Base-by-base conservation (phyloP, 2,113 vertebrate species). In the Leiothrix lutea region DNA sequence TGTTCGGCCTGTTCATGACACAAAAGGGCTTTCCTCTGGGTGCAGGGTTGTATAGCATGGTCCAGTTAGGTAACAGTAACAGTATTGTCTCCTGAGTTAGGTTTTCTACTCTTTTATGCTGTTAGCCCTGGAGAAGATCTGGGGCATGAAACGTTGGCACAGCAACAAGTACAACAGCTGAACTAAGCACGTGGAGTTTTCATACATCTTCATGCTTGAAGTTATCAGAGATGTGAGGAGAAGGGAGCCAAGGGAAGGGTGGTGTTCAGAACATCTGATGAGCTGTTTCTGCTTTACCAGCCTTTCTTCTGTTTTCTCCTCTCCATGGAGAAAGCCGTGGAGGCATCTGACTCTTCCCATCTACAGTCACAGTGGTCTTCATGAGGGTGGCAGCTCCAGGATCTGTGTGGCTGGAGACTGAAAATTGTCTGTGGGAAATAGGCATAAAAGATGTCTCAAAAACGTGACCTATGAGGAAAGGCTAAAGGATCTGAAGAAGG, bases 261-360 rank as follows among this genome's bases (percentile, higher is more conserved):
- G 60, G 11, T 58, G 62, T 89, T 80, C 54, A 45, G 50, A 61
- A 48, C 61, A 58, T 38, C 44, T 73, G 48, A 81, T 48, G 40
- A 87, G 57, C 42, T 83, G 36, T 65, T 95, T 88, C 66, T 94
- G 81, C n/a, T 91, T 81, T 91, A 48, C n/a, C 33, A 91, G 73
- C 33, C 24, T 77, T 81, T 70, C 28, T 74, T 91, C 80, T 72
- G 47, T 74, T 57, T 66, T 65, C 60, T 80, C 6, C 12, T 91
- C 58, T 81, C 74, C 47, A 23, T 25, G 61, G 29, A 66, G 64
- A 35, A 86, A 75, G 51, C 72, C 4, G 2, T 60, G 53, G 65
- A 79, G 33, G 35, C 51, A 58, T 74, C 60, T 90, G 61, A 73
- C 35, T 83, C 26, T 88, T 86, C 61, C n/a, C 45, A 64, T 74